Conservation (phyloP, 1,140 invertebrate species). For the Drosophila suzukii region DNA sequence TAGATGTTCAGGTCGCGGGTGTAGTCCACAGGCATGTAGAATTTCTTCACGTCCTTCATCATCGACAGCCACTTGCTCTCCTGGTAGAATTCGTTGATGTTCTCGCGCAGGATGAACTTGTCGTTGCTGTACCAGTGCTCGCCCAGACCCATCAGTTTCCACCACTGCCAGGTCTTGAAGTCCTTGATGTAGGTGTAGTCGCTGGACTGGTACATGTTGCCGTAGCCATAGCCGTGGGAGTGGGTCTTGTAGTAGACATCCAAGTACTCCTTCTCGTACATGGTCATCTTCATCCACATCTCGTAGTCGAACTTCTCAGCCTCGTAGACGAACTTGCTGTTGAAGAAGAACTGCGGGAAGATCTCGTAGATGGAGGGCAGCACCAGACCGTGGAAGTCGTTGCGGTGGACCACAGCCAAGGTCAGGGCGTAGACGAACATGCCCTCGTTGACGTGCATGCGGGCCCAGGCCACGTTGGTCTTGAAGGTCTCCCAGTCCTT, state of each 20-base stretch:
- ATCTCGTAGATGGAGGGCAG: slow-evolving; percentile 14
- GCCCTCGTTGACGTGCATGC: slow-evolving; percentile 13
- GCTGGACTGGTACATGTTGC: slow-evolving; percentile 40
- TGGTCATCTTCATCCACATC: slow-evolving; percentile 11
- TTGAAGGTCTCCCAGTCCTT: slow-evolving; percentile 11
- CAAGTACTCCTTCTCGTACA: slow-evolving; percentile 11
- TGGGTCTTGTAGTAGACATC: slow-evolving; percentile 88
- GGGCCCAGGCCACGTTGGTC: slow-evolving; percentile 10
- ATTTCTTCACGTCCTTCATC: slow-evolving; percentile 13
- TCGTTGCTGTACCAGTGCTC: slow-evolving; percentile 16
- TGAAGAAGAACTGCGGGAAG: slow-evolving; percentile 16
- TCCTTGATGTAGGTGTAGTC: slow-evolving; percentile 26
- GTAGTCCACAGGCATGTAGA: slow-evolving; percentile 14
- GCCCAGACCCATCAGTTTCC: slow-evolving; percentile 14
- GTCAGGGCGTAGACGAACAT: slow-evolving; percentile 16
- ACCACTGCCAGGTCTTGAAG: slow-evolving; percentile 15
- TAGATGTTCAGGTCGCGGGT: slow-evolving; percentile 6
- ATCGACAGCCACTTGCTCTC: slow-evolving; percentile 8
- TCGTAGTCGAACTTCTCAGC: slow-evolving; percentile 16
- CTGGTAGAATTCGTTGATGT: slow-evolving; percentile 11
- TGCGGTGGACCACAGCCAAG: slow-evolving; percentile 4
- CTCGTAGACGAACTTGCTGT: slow-evolving; percentile 12
- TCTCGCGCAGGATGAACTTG: slow-evolving; percentile 10
- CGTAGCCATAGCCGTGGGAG: slow-evolving; percentile 74
- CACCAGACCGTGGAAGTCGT: slow-evolving; percentile 12